Evolutionary conservation across 2,888 invertebrate genomes (phyloP), one percentile per base, ranked within the genome.

Genomic region (Melanotus villosus): DNA sequence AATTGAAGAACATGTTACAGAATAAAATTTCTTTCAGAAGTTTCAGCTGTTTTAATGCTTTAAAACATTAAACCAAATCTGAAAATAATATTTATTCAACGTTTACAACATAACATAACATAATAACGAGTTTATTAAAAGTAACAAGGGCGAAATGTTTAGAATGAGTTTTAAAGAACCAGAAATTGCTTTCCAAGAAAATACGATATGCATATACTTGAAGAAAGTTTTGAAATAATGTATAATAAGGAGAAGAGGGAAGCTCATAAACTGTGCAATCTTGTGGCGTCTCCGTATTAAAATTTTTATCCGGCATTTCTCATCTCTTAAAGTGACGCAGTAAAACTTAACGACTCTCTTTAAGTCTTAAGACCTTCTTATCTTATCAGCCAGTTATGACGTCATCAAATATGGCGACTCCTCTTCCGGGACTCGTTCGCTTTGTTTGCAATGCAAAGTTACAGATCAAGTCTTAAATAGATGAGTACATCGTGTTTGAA

Each of bases 381-480:
- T 83, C 83, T 83, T 83, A 83, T 83, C 83, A 80, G 76, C 79
- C 81, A 80, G 83, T 82, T 84, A 83, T 80, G 82, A 78, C 79
- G 81, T 80, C 80, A 80, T 81, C 80, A 82, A 84, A 83, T 80
- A 83, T 83, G 83, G 81, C 80, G 77, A 78, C 77, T 74, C 59
- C 47, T 65, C 77, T 78, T 76, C 75, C 67, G 73, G 76, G 78
- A 77, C 58, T 56, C 64, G 60, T 65, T 54, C 54, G 45, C 63
- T 58, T 58, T 63, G 71, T 68, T 62, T 43, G 58, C n/a, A 45
- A 50, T 60, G 59, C 47, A 52, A 65, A 60, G 59, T 60, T 54
- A 18, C 41, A 52, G 38, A 65, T 47, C 50, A 16, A 43, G 34
- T 43, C 43, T 47, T 32, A 21, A 34, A 58, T 43, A 38, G 18